These are phyloP conservation scores for Delichon dasypus DNA, from an alignment of 2,797 vertebrate species.

Conservation along the genomic window DNA sequence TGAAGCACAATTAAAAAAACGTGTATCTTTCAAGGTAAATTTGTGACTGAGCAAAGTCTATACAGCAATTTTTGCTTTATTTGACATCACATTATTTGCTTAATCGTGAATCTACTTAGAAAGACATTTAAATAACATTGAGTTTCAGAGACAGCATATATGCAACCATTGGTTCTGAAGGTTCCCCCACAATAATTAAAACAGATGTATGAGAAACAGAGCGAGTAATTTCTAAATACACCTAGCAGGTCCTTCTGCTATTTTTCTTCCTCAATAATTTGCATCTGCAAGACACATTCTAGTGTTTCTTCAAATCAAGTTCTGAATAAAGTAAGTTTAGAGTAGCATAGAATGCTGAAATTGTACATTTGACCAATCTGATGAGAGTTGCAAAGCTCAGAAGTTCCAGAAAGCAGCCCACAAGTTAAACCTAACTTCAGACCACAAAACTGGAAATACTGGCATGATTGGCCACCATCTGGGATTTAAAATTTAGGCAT, in stretches of 20 bases:
- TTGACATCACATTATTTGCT: not conserved
- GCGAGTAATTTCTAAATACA: not conserved
- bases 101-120: not conserved
- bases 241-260: not conserved
- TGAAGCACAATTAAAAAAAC: not conserved
- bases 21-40: not conserved
- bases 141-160: not conserved
- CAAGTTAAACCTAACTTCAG: not conserved
- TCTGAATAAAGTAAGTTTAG: not conserved
- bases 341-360: not conserved
- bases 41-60: not conserved
- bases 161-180: not conserved
- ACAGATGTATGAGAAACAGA: not conserved
- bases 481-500: not conserved
- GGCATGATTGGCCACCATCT: not conserved
- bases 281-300: not conserved
- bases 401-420: not conserved
- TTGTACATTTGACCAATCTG: not conserved
- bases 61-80: not conserved
- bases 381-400: not conserved
- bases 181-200: not conserved
- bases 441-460: not conserved
- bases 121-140: not conserved
- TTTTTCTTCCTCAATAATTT: not conserved
- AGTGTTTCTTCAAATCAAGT: not conserved